A percentile compares a stretch with the other conserved stretches of the same genome.
These are phyloP conservation scores for Trichogramma evanescens DNA, from an alignment of 2,888 invertebrate genomes.

Conservation along the genomic window DNA sequence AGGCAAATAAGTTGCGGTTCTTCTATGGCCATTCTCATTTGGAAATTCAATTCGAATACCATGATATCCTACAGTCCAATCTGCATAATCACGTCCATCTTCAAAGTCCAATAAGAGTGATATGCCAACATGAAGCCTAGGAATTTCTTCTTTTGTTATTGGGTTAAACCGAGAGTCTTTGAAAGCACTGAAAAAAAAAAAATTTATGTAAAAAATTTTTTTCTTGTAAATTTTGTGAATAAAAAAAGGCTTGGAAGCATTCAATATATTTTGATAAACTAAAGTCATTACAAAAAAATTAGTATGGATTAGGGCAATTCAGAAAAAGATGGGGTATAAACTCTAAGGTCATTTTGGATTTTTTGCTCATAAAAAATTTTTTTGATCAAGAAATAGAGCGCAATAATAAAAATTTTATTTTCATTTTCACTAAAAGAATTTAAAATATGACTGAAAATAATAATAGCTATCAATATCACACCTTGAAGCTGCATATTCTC, in stretches of 20 bases:
- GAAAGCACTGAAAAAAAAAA: slow-evolving; percentile 66
- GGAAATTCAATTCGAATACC: slow-evolving; percentile 97
- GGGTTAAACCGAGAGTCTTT: slow-evolving; percentile 96
- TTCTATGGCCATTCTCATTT: slow-evolving; percentile 86
- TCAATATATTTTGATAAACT: no score
- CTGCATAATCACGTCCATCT: slow-evolving; percentile 87
- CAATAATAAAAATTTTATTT: neutral
- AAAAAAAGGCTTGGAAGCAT: no score
- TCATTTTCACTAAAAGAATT: neutral
- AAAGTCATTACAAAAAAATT: no score
- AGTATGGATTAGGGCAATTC: no score
- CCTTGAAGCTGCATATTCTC: slow-evolving; percentile 93
- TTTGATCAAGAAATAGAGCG: no score
- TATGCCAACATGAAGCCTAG: slow-evolving; percentile 87
- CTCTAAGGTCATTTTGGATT: no score
- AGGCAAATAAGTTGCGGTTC: slow-evolving; percentile 96
- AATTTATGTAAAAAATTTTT: no score
- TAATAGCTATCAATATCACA: slow-evolving; percentile 31
- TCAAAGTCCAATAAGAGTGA: slow-evolving; percentile 95
- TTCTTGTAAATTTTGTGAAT: no score
- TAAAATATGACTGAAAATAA: neutral
- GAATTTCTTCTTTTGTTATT: slow-evolving; percentile 87
- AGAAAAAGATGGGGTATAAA: no score
- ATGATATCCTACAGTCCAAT: slow-evolving; percentile 96
- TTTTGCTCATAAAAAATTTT: no score